Conservation (phyloP, 37 sponge, comb jelly and placozoan species). For the Ephydatia muelleri region DNA sequence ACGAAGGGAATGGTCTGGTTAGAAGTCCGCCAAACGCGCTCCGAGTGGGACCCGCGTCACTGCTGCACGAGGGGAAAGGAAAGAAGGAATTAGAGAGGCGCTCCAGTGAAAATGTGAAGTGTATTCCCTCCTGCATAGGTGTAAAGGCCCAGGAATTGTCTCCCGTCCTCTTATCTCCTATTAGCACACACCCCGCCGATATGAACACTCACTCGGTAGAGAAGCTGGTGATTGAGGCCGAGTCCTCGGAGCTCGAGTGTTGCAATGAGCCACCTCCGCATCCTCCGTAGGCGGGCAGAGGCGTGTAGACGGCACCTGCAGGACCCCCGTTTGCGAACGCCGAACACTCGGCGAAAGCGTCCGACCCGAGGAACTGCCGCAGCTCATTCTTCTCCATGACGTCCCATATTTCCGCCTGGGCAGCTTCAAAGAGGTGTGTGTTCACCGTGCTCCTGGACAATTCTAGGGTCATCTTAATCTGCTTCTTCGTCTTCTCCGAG, state of each 20-base stretch:
- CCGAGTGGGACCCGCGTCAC: conserved; percentile 24
- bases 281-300: conserved; percentile 18
- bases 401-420: conserved; percentile 55
- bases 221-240: conserved; percentile 44
- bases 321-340: background rate
- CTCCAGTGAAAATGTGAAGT: background rate
- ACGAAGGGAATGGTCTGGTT: conserved; percentile 12
- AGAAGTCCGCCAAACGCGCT: conserved; percentile 7
- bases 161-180: background rate
- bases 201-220: conserved; percentile 49
- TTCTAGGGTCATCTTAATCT: conserved; percentile 34
- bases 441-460: background rate
- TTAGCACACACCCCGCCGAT: background rate
- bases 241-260: conserved; percentile 57
- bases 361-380: conserved; percentile 56
- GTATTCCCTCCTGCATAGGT: background rate
- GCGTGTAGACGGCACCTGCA: background rate
- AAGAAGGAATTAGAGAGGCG: background rate
- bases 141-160: background rate
- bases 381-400: conserved; percentile 57
- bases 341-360: conserved; percentile 41
- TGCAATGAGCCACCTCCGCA: conserved; percentile 57
- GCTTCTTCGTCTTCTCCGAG: background rate
- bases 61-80: conserved; percentile 10
- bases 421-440: conserved; percentile 32